Base-by-base conservation (phyloP, 2,888 invertebrate species). In the Bimastos eiseni region DNA sequence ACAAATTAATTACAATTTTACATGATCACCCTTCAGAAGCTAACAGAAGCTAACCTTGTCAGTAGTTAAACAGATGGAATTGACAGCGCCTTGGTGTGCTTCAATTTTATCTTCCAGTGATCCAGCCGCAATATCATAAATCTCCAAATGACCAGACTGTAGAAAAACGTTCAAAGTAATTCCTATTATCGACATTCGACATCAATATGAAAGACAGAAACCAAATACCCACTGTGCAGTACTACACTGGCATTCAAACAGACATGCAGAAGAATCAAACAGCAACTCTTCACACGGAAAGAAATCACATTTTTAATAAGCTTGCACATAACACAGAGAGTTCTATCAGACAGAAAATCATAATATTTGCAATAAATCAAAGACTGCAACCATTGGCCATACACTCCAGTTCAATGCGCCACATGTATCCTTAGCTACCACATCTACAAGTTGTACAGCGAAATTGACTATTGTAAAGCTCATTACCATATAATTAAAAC, bases 51-150 rank as follows among this genome's bases (percentile, higher is more conserved):
- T 94, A 94, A 97, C 97, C 96, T 97, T 96, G 94, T 98, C 97
- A 0, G 98, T 97, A 89, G 97, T 96, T 89, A 98, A 95, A 91
- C 96, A 96, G 15, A 99, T 96, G 41, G 97, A 96, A 96, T 97
- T 97, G 90, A 98, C 96, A 93, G 97, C 97, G n/a, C 96, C 96
- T 0, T 96, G 95, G 94, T 99, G 99, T 0, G 98, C 98, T 49
- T 95, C 94, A 92, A 98, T 96, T 92, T 96, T 96, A 95, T 98
- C 98, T 34, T 98, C 95, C 93, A 98, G 95, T 91, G 97, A 96
- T 0, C 97, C 98, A 0, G 97, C 96, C 0, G 97, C 97, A 91
- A 98, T 96, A 94, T 99, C 98, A 90, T 97, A 96, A 92, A 99
- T 96, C 44, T 98, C 95, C 92, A 99, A 95, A 84, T 96, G 96